Evolutionary conservation across 2,113 vertebrate species (phyloP), one percentile per base, ranked within the genome.

Genomic region (Macrotis lagotis): DNA sequence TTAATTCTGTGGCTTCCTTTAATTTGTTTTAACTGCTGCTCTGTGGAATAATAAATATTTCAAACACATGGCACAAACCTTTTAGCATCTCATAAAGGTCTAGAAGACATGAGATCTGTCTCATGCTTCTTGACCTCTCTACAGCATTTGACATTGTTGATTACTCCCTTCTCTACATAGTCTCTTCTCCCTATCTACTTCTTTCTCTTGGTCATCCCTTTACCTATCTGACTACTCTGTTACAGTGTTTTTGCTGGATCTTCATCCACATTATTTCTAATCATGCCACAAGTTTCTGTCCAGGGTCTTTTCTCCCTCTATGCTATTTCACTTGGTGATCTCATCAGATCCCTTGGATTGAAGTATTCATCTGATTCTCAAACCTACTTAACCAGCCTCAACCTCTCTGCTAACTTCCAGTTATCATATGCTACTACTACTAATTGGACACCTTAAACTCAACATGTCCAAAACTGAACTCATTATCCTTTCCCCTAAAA

Each of bases 41-140:
- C 50, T 2, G 3, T 91, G 26, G 91, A 94, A 95, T 44, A 95
- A 47, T 50, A 94, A 95, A 51, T 19, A 95, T 89, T 96, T 94
- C 92, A 96, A 95, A 55, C 26, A 94, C 89, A 53, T 93, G 93
- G 89, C 47, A 95, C 91, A 96, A 94, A 95, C 50, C 66, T 92
- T 83, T 90, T 90, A 96, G 90, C 25, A 94, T 51, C 14, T 95
- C 25, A 95, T 90, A 91, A 96, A 93, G 89, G 89, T 47, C 52
- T 52, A 90, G 59, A 90, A 97, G 53, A 91, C 12, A 44, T 11
- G 25, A 9, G 44, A 5, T 94, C 44, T 12, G 51, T 24, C 66
- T 83, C 19, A 44, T 83, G 7, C n/a, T 83, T 83, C 19, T 83
- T 44, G 66, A 83, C 66, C 66, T 83, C 66, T 83, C 37, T 44